These are phyloP conservation scores for Salvator merianae DNA, from an alignment of 2,113 vertebrate species.

Conservation along the genomic window DNA sequence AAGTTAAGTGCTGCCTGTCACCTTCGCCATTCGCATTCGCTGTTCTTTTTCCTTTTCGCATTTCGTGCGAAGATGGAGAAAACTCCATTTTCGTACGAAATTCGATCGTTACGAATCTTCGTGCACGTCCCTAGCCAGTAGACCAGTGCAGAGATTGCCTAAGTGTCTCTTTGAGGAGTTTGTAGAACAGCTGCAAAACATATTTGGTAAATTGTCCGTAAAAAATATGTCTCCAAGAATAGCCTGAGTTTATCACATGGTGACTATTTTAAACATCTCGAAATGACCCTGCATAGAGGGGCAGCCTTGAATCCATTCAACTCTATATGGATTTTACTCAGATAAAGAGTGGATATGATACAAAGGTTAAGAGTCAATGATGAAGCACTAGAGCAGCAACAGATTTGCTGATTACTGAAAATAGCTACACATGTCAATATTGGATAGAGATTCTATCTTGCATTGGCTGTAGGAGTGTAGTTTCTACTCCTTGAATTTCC, in stretches of 20 bases:
- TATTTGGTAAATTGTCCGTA: background rate
- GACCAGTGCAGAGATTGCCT: background rate
- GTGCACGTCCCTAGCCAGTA: too few species aligned
- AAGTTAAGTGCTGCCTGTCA: too few species aligned
- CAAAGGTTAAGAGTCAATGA: background rate
- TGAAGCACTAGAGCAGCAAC: constrained; percentile 3
- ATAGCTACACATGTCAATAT: background rate
- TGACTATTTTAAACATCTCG: background rate
- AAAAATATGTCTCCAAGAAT: background rate
- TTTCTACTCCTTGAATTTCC: constrained; percentile 18
- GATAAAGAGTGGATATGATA: background rate
- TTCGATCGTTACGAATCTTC: too few species aligned
- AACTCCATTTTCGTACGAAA: too few species aligned
- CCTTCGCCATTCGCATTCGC: too few species aligned
- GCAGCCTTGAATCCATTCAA: background rate
- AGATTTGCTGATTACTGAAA: constrained; percentile 5
- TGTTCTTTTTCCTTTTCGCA: too few species aligned
- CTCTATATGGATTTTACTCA: background rate
- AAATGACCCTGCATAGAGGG: background rate
- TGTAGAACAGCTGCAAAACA: background rate
- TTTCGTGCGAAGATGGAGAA: too few species aligned
- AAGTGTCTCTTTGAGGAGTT: too few species aligned
- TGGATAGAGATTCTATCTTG: background rate
- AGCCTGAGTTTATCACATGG: background rate
- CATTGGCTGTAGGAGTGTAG: background rate